Evolutionary conservation across 2,797 vertebrate species (phyloP), one percentile per base, ranked within the genome.

Genomic region (Anguilla anguilla): DNA sequence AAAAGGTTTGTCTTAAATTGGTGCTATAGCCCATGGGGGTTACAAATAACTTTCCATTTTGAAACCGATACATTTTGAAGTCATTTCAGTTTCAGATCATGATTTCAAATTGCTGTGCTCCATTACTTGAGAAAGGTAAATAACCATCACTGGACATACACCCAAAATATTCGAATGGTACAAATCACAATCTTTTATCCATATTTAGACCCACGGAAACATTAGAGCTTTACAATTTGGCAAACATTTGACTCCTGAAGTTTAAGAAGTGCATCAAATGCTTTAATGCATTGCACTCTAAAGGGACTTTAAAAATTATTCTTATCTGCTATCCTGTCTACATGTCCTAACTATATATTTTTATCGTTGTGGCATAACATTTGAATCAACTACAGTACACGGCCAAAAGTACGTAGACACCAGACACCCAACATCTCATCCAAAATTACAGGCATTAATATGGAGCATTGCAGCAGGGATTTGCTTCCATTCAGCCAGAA

Each of bases 41-140:
- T n/a, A 82, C 79, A 82, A 51, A 82, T 7, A 77, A 77, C 15
- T 25, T 87, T 83, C 84, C 13, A 59, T 79, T 79, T 59, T 77
- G 82, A 87, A 84, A 9, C 35, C 1, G 46, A 39, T 59, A 72
- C 69, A 84, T 51, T 53, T n/a, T 77, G 57, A 31, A 51, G 35
- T 39, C 35, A 84, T 74, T 49, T 82, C 79, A 49, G 74, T 22
- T 43, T 79, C 4, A 46, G 59, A 83, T 31, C 31, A 74, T 87
- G 31, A 84, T 74, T 67, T 39, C 43, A 82, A 51, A 51, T 82
- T 49, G 9, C 35, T 77, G 49, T 59, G 35, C 31, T 43, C 25
- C 61, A 84, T 57, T 87, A 46, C 31, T 67, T 28, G 19, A 49
- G 6, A 28, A 64, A 85, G 46, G 11, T 31, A 43, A 81, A 64